phyloP scores from a whole-genome alignment of 2,797 vertebrate species.

The Oryzias sinensis region DNA sequence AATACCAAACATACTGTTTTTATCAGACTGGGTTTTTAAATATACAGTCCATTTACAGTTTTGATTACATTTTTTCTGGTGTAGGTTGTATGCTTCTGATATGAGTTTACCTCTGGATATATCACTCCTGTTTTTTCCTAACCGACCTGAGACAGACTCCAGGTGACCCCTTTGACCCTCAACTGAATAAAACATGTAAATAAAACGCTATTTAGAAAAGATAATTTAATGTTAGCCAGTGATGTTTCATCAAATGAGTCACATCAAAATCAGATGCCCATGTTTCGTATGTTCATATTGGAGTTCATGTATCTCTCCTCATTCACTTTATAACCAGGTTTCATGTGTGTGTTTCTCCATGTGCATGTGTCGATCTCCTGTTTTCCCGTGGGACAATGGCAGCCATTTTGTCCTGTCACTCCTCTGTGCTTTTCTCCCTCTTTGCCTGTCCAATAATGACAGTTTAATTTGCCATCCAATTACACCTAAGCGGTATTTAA shows the following conservation, averaged over 20 bases:
- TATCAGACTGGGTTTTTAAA: too few species aligned
- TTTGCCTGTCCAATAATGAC: constrained; percentile 81
- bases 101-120: too few species aligned
- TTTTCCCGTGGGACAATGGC: constrained; percentile 59
- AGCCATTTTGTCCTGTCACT: constrained; percentile 77
- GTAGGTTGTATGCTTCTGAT: too few species aligned
- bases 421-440: constrained; percentile 53
- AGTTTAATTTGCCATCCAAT: constrained; percentile 90
- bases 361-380: constrained; percentile 18
- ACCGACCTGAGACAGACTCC: too few species aligned
- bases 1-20: too few species aligned
- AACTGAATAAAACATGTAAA: too few species aligned
- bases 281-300: constrained; percentile 26
- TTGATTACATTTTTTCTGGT: too few species aligned
- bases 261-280: background rate
- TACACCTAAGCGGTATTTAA: constrained; percentile 88
- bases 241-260: background rate
- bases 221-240: background rate
- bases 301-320: constrained; percentile 13
- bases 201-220: too few species aligned
- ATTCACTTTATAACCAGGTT: constrained; percentile 26
- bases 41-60: too few species aligned
- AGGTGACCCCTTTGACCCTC: too few species aligned
- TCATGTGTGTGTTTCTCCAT: constrained; percentile 25
- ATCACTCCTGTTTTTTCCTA: too few species aligned